A percentile compares a stretch with the other conserved stretches of the same genome.
phyloP scores from a whole-genome alignment of 1,140 invertebrate genomes.

The Carposina sasakii region DNA sequence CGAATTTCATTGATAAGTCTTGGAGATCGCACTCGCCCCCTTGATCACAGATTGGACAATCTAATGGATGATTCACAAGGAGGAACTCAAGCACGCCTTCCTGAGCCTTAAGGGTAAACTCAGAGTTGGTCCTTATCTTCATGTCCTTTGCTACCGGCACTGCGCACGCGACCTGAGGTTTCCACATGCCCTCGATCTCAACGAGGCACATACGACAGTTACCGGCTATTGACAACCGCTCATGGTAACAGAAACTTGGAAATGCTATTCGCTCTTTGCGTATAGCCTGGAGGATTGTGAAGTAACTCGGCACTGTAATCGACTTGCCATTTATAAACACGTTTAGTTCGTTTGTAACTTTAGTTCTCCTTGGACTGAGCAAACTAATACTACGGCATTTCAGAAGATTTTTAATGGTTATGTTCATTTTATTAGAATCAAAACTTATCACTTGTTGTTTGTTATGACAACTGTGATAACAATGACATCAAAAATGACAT shows the following conservation, averaged over 20 bases:
- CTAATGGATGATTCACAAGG: conserved; percentile 97
- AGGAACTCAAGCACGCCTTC: conserved; percentile 99
- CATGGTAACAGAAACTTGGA: conserved; percentile 74
- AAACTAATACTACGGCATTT: conserved; percentile 13
- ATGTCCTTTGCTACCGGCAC: conserved; percentile 84
- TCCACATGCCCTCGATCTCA: conserved; percentile 80
- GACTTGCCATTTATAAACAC: conserved; percentile 53
- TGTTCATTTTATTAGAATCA: conserved; percentile 27
- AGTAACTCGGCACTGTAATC: conserved; percentile 47
- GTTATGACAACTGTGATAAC: too few species aligned
- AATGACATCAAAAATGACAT: too few species aligned
- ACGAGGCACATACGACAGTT: conserved; percentile 89
- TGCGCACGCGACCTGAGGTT: conserved; percentile 86
- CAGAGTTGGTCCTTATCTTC: conserved; percentile 81
- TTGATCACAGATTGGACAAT: conserved; percentile 99
- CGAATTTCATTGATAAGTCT: conserved; percentile 98
- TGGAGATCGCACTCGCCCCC: conserved; percentile 99
- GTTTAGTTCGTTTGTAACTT: too few species aligned
- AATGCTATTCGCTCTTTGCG: conserved; percentile 35
- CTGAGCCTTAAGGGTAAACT: conserved; percentile 80
- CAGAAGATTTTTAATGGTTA: conserved; percentile 18
- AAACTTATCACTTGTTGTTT: too few species aligned
- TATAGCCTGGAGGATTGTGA: conserved; percentile 48
- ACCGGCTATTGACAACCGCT: conserved; percentile 83
- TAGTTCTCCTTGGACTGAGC: too few species aligned